These are phyloP conservation scores for Amorpha juglandis DNA, from an alignment of 2,888 invertebrate genomes.

Conservation along the genomic window DNA sequence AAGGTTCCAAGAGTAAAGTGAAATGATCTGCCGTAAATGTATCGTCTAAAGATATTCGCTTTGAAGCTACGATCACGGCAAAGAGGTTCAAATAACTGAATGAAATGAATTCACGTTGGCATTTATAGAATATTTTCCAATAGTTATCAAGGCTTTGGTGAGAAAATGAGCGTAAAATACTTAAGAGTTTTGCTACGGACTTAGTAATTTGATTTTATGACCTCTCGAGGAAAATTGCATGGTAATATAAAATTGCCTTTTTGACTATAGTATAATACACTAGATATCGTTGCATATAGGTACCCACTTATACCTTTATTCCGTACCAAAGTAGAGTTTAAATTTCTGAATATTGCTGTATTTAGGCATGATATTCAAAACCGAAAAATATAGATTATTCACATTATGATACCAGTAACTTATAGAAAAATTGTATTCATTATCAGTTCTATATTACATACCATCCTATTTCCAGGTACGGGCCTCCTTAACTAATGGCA, in stretches of 20 bases:
- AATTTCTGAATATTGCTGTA: too few species aligned
- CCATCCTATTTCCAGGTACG: too few species aligned
- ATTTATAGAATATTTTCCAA: constrained; percentile 48
- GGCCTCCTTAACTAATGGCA: too few species aligned
- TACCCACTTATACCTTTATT: not conserved
- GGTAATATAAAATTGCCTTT: not conserved
- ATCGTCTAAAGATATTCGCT: constrained; percentile 67
- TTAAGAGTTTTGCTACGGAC: not conserved
- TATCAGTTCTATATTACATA: too few species aligned
- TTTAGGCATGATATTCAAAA: too few species aligned
- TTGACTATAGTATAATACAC: too few species aligned
- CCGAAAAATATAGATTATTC: too few species aligned
- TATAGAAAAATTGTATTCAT: too few species aligned
- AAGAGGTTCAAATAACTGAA: constrained; percentile 57
- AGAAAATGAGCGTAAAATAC: constrained; percentile 9
- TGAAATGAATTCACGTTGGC: constrained; percentile 54
- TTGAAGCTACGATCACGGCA: constrained; percentile 59
- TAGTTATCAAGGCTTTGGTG: constrained; percentile 31
- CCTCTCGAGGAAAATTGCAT: constrained; percentile 1
- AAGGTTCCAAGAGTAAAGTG: constrained; percentile 61
- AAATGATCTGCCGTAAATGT: constrained; percentile 72
- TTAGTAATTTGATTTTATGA: constrained; percentile 17
- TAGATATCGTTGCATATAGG: too few species aligned
- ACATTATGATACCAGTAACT: too few species aligned
- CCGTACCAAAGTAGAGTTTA: too few species aligned